Percentiles rank a stretch among this genome's conserved stretches.
Conservation (phyloP, 2,888 invertebrate genomes). For the Chromoteleia sp. region DNA sequence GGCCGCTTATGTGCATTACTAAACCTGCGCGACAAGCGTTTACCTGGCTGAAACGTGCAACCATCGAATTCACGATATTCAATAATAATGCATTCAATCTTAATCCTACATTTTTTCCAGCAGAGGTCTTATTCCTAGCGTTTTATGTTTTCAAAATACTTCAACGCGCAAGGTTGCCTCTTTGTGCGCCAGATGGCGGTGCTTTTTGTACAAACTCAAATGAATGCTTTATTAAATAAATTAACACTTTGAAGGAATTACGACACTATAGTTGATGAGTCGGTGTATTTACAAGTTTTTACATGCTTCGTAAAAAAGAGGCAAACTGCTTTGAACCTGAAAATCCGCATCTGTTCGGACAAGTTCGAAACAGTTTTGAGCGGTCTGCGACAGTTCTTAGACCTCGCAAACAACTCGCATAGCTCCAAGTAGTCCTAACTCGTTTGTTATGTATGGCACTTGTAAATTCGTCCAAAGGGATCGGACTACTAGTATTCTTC, state of each 20-base stretch:
- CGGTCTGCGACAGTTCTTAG: neutral
- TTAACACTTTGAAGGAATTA: constrained; percentile 32
- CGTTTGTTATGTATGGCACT: constrained; percentile 27
- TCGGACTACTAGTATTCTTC: neutral
- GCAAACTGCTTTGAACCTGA: neutral
- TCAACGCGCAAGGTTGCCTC: constrained; percentile 13
- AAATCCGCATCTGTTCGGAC: neutral
- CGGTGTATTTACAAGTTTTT: constrained; percentile 48
- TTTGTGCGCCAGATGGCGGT: constrained; percentile 23
- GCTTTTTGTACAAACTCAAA: constrained; percentile 45
- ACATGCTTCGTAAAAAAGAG: constrained; percentile 37
- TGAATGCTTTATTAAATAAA: constrained; percentile 34
- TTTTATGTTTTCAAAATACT: constrained; percentile 19
- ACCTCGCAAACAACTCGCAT: neutral
- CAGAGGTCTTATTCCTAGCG: constrained; percentile 11
- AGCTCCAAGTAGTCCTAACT: constrained; percentile 7
- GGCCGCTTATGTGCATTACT: constrained; percentile 35
- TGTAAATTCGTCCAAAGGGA: constrained; percentile 20
- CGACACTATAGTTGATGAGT: constrained; percentile 22
- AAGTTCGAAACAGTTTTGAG: neutral
- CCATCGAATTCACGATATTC: constrained; percentile 27
- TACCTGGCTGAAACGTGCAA: constrained; percentile 27
- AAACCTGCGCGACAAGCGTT: constrained; percentile 26
- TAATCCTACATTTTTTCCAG: constrained; percentile 23
- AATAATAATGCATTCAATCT: constrained; percentile 22